Conservation (phyloP, 2,797 vertebrate species). For the Cichlasoma orientale region DNA sequence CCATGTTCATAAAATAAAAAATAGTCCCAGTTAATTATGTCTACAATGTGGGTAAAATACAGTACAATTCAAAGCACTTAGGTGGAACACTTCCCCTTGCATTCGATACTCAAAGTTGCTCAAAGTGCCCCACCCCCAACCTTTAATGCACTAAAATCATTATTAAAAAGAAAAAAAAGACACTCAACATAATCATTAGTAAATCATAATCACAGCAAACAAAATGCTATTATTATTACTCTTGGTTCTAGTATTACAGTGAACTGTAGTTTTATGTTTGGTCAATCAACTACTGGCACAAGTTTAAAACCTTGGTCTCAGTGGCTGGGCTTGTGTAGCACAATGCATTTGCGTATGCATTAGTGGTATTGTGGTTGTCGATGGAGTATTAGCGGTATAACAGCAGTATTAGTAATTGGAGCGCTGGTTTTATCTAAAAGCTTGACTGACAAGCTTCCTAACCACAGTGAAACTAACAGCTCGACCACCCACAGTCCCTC, state of each 20-base stretch:
- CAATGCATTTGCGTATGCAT: background rate
- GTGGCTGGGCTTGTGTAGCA: background rate
- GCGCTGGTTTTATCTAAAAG: conserved; percentile 38
- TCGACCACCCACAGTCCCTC: conserved; percentile 56
- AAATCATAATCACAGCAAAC: background rate
- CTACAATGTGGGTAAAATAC: background rate
- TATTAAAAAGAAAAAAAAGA: background rate
- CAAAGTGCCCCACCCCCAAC: background rate
- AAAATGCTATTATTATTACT: background rate
- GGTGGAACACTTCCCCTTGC: background rate
- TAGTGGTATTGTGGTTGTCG: background rate
- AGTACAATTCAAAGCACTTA: background rate
- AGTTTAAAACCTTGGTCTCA: background rate
- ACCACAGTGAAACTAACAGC: conserved; percentile 40
- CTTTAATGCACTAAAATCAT: background rate
- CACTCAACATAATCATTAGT: background rate
- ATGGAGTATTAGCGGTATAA: background rate
- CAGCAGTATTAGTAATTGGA: conserved; percentile 1
- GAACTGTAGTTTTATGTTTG: background rate
- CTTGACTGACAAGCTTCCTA: conserved; percentile 39
- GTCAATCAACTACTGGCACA: background rate
- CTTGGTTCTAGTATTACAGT: background rate
- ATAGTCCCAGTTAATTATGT: background rate
- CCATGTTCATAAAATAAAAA: background rate
- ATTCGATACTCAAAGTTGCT: background rate